A percentile compares a stretch with the other conserved stretches of the same genome.
Conservation (phyloP, 2,888 invertebrate species). For the Hybos culiciformis region DNA sequence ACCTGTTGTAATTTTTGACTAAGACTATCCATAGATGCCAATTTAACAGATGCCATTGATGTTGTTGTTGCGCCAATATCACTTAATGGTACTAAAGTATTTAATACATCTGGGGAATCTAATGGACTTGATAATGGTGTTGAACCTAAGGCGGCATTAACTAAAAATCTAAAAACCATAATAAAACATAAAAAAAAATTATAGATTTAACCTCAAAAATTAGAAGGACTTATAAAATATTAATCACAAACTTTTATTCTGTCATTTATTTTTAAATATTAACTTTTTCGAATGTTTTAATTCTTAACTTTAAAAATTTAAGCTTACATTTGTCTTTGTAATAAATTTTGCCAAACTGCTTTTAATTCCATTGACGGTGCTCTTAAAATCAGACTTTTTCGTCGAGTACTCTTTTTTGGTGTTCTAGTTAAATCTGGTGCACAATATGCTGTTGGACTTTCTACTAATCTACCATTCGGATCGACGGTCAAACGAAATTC, state of each 20-base stretch:
- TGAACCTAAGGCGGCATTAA: conserved; percentile 64
- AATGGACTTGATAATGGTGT: conserved; percentile 70
- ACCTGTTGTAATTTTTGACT: conserved; percentile 30
- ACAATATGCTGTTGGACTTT: conserved; percentile 60
- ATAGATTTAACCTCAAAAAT: background rate
- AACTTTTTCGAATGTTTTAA: background rate
- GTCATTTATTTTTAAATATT: background rate
- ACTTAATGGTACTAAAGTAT: conserved; percentile 34
- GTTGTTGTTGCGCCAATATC: conserved; percentile 34
- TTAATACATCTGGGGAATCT: conserved; percentile 59
- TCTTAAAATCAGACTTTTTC: conserved; percentile 57
- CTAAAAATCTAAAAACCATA: conserved; percentile 51
- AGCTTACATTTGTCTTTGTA: conserved; percentile 74
- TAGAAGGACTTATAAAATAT: background rate
- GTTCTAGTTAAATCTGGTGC: conserved; percentile 49
- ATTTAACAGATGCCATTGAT: conserved; percentile 34
- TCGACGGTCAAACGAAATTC: conserved; percentile 71
- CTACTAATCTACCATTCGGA: conserved; percentile 46
- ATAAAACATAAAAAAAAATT: background rate
- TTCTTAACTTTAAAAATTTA: too few relatives aligned
- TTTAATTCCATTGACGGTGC: conserved; percentile 75
- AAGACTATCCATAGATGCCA: conserved; percentile 35
- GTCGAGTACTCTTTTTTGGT: conserved; percentile 48
- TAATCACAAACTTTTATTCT: background rate
- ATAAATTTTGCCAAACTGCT: conserved; percentile 79